Evolutionary conservation across 2,888 invertebrate species (phyloP).

Genomic region (Mactromeris polynyma): DNA sequence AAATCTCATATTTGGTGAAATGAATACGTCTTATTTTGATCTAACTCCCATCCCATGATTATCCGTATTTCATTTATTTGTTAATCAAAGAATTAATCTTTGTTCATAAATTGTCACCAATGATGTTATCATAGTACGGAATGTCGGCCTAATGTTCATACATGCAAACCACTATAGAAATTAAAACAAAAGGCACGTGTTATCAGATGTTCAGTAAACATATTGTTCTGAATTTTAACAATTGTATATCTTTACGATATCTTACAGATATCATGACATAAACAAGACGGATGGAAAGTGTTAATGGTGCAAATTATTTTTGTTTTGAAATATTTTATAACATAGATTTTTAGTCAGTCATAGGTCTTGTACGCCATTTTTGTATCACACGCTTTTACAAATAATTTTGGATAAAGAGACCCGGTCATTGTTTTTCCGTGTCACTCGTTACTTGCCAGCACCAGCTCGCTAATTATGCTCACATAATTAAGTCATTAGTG

Average conservation of each 20-base stretch:
- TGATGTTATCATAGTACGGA: constrained; percentile 33
- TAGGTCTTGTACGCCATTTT: no score
- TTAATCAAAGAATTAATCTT: constrained; percentile 46
- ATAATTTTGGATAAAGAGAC: no score
- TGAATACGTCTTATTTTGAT: constrained; percentile 40
- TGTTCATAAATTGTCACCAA: constrained; percentile 29
- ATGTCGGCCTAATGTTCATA: constrained; percentile 23
- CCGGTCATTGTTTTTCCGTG: no score
- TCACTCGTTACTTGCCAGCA: no score
- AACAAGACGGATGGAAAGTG: background rate
- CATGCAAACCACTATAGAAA: background rate
- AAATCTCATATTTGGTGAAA: constrained; percentile 52
- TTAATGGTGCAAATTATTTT: background rate
- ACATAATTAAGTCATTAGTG: no score
- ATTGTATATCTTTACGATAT: background rate
- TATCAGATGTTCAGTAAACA: background rate
- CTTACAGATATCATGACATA: background rate
- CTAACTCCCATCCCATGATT: constrained; percentile 33
- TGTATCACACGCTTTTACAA: no score
- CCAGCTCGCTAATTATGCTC: no score
- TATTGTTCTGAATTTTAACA: background rate
- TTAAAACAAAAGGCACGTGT: background rate
- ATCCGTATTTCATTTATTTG: constrained; percentile 43
- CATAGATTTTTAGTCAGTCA: background rate
- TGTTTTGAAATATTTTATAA: background rate